Evolutionary conservation across 2,888 invertebrate species (phyloP).

Genomic region (Stegophylla sp.): DNA sequence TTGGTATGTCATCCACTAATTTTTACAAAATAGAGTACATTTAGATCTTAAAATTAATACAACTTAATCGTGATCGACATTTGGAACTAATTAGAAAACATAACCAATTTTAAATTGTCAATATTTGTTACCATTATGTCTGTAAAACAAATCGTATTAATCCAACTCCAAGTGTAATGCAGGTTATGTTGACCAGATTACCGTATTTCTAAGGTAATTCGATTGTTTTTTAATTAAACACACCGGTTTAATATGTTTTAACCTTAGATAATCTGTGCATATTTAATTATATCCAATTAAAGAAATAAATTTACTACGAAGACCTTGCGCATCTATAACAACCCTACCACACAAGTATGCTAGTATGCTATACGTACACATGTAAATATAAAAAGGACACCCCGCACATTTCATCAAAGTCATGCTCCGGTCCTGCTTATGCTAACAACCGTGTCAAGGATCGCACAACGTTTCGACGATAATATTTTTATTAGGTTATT

Average conservation of each 20-base stretch:
- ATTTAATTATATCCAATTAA: not conserved
- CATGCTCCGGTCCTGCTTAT: slow-evolving; percentile 3
- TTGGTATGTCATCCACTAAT: no score
- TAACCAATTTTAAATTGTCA: no score
- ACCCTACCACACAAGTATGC: no score
- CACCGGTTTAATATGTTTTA: not conserved
- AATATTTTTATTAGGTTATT: slow-evolving; percentile 25
- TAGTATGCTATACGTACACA: not conserved
- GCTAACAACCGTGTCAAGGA: slow-evolving; percentile 46
- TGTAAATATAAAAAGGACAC: slow-evolving; percentile 24
- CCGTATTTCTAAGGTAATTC: not conserved
- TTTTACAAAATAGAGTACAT: no score
- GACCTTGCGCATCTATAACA: not conserved
- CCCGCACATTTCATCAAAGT: slow-evolving; percentile 32
- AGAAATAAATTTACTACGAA: not conserved
- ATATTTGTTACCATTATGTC: no score
- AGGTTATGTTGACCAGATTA: no score
- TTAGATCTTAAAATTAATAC: no score
- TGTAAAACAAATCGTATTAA: no score
- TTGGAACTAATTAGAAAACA: no score
- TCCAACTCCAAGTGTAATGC: no score
- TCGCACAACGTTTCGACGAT: slow-evolving; percentile 28
- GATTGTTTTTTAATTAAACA: not conserved
- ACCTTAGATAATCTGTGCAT: not conserved
- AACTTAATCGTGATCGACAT: no score